Evolutionary conservation across 1,140 invertebrate genomes (phyloP), one percentile per base, ranked within the genome.

Genomic region (Drosophila sulfurigaster): DNA sequence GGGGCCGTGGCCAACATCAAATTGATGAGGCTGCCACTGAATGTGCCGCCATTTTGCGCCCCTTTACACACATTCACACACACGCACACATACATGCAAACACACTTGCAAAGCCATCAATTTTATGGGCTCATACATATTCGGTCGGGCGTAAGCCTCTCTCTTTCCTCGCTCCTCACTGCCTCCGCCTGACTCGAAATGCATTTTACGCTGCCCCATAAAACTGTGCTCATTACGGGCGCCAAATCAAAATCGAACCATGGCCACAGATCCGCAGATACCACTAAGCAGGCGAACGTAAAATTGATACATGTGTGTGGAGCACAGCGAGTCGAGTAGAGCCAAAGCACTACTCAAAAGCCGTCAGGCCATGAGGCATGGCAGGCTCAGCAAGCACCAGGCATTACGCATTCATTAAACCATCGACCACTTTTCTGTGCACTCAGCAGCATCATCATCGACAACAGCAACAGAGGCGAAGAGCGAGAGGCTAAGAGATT

Each of bases 241-340:
- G 46, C 75, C 80, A 79, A 87, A 88, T 88, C 83, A 88, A 88
- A 88, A 88, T 88, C 83, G 80, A 88, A 82, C 48, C 32, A 25
- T 11, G 49, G 58, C 51, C 56, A 52, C 48, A 65, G 57, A 54
- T 68, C 63, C 38, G 52, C 32, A 48, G 65, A 32, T 48, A 48
- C 62, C 72, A 82, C 80, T 83, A 83, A 85, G 81, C 79, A 79
- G 45, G 56, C 70, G 43, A 77, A 80, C 80, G 74, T 87, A 78
- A 87, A 83, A 89, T 83, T 87, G 85, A 87, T 80, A 88, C 83
- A 88, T 87, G 49, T 57, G 54, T 10, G 30, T 32, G 35, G 46
- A 8, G 70, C 41, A 64, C 59, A 65, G 62, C 77, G 35, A 25
- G 20, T 25, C 3, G 46, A 8, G 77, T 32, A 64, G 63, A 65